Conservation (phyloP, 2,113 vertebrate species). For the Scomber colias region DNA sequence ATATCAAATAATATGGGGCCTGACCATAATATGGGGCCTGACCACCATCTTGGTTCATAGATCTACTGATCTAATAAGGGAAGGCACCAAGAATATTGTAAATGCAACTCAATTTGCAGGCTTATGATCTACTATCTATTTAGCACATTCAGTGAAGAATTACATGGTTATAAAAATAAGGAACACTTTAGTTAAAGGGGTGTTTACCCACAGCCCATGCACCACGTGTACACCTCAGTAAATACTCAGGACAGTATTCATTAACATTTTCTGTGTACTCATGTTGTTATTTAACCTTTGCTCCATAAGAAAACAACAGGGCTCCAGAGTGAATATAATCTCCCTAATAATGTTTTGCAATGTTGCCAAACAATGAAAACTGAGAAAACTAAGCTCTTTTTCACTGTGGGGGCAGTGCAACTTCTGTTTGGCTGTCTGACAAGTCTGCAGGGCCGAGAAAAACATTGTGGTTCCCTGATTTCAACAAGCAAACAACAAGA, state of each 20-base stretch:
- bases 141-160: not conserved
- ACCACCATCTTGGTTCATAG: too few relatives aligned
- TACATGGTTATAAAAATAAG: not conserved
- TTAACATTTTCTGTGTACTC: not conserved
- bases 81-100: not conserved
- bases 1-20: too few relatives aligned
- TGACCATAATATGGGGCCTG: too few relatives aligned
- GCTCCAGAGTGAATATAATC: conserved; percentile 21
- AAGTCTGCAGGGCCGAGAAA: conserved; percentile 3
- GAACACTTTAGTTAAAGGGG: not conserved
- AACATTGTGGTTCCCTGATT: not conserved
- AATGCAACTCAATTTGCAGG: not conserved
- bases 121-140: not conserved
- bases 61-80: not conserved
- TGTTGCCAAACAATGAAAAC: conserved; percentile 46
- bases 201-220: conserved; percentile 5
- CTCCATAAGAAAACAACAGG: conserved; percentile 6
- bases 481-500: not conserved
- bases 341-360: conserved; percentile 13
- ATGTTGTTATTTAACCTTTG: conserved; percentile 38
- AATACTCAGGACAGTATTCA: conserved; percentile 3
- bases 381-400: conserved; percentile 8
- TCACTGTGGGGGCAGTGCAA: not conserved
- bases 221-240: not conserved
- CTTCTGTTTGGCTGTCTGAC: conserved; percentile 22